Base-by-base conservation (phyloP, 2,888 invertebrate genomes). In the Dryocosmus kuriphilus region DNA sequence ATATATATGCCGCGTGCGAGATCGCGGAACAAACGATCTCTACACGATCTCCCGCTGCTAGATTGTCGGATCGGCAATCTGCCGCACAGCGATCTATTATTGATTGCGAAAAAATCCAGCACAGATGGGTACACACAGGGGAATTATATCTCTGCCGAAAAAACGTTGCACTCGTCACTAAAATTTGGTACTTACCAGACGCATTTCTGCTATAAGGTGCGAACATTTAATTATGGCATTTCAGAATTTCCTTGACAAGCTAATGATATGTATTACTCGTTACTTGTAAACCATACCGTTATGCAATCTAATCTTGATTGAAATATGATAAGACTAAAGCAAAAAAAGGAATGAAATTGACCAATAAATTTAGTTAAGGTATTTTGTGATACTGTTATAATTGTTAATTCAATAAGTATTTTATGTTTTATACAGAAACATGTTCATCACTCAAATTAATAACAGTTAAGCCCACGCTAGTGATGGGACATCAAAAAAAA, bases 41-140 rank as follows among this genome's bases (percentile, higher is more conserved):
- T 88, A 89, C 89, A 89, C 88, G 89, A 89, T 89, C 88, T 89
- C 89, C 89, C 86, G 89, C 89, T 89, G 89, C 88, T 89, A 89
- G 88, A 88, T 89, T 88, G 86, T 84, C 83, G 85, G 88, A 88
- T 88, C 88, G 85, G 85, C 83, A 85, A 87, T 88, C 85, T 86
- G 85, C 86, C 86, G 85, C 88, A 89, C 89, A 89, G 86, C 86
- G 87, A 88, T 89, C 88, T 87, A 89, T 89, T 87, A 89, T 89
- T 89, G 89, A 89, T 89, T 88, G 88, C 85, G 87, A 87, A 88
- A 88, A 86, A 88, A 87, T 86, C 84, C 82, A 86, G 85, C 84
- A 85, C 86, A 85, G 86, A 86, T 85, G 85, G 77, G 82, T 83
- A 82, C 84, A 80, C 81, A 81, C 86, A 80, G 77, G 84, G 79